Percentiles rank a stretch among this genome's conserved stretches.
Conservation (phyloP, 2,888 invertebrate species). For the Polyploca ridens region DNA sequence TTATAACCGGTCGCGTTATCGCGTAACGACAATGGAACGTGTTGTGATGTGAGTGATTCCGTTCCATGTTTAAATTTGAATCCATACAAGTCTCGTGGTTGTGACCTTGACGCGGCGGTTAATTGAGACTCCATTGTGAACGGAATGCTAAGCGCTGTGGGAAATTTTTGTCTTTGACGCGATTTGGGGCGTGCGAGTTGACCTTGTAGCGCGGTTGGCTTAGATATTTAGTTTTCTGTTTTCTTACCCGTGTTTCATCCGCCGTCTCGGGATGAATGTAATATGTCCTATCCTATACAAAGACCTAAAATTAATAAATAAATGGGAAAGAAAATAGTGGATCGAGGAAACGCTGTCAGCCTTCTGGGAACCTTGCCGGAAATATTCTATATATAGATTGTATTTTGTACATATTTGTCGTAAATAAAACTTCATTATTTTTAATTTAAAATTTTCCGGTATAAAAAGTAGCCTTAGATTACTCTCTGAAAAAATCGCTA, state of each 20-base stretch:
- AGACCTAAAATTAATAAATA: too few relatives aligned
- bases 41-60: constrained; percentile 17
- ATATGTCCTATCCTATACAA: too few relatives aligned
- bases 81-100: constrained; percentile 29
- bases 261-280: too few relatives aligned
- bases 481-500: too few relatives aligned
- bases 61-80: constrained; percentile 36
- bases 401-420: too few relatives aligned
- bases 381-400: too few relatives aligned
- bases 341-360: too few relatives aligned
- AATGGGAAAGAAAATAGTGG: too few relatives aligned
- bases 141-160: constrained; percentile 10
- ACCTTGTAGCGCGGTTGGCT: neutral
- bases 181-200: constrained; percentile 5
- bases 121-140: constrained; percentile 1
- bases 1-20: constrained; percentile 28
- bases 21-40: constrained; percentile 41
- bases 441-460: too few relatives aligned
- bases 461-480: too few relatives aligned
- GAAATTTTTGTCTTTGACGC: constrained; percentile 7
- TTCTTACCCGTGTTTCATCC: neutral
- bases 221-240: constrained; percentile 6
- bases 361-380: too few relatives aligned
- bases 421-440: too few relatives aligned
- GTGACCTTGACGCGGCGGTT: constrained; percentile 30